Percentiles rank a stretch among this genome's conserved stretches.
These are phyloP conservation scores for Glandiceps talaboti DNA, from an alignment of 53 echinoderm and acorn worm genomes.

Conservation along the genomic window DNA sequence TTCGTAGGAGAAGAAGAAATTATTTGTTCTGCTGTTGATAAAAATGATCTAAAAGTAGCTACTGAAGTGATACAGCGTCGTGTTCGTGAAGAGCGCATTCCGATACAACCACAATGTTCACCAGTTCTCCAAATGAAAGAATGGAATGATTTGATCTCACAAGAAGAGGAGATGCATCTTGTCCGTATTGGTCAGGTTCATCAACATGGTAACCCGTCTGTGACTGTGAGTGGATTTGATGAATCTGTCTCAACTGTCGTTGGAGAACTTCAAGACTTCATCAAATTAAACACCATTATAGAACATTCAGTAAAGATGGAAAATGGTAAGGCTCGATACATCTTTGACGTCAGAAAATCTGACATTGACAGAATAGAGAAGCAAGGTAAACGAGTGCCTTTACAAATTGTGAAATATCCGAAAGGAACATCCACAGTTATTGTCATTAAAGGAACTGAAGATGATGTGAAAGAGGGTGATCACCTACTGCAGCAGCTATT, in stretches of 20 bases:
- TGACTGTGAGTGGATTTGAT: neutral
- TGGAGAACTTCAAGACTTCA: neutral
- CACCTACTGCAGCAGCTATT: conserved; percentile 2
- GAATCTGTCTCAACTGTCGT: neutral
- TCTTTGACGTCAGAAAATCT: neutral
- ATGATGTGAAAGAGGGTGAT: conserved; percentile 11
- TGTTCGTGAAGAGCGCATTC: conserved; percentile 7
- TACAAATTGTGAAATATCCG: neutral
- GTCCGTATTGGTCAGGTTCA: neutral
- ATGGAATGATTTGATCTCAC: neutral
- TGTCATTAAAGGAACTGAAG: conserved; percentile 19
- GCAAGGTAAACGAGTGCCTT: neutral
- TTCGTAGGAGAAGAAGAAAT: conserved; percentile 11
- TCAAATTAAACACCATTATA: neutral
- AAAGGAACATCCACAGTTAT: conserved; percentile 19
- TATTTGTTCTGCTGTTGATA: conserved; percentile 4
- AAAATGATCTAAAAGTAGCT: conserved; percentile 9
- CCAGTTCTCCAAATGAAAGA: neutral
- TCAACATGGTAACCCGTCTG: neutral
- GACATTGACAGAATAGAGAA: neutral
- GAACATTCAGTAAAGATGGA: neutral
- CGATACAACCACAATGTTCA: conserved; percentile 5
- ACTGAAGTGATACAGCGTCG: conserved; percentile 5
- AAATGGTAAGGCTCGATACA: neutral
- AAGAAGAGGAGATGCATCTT: neutral